Percentiles rank a stretch among this genome's conserved stretches.
Conservation (phyloP, 1,140 invertebrate species). For the Papilio dardanus region DNA sequence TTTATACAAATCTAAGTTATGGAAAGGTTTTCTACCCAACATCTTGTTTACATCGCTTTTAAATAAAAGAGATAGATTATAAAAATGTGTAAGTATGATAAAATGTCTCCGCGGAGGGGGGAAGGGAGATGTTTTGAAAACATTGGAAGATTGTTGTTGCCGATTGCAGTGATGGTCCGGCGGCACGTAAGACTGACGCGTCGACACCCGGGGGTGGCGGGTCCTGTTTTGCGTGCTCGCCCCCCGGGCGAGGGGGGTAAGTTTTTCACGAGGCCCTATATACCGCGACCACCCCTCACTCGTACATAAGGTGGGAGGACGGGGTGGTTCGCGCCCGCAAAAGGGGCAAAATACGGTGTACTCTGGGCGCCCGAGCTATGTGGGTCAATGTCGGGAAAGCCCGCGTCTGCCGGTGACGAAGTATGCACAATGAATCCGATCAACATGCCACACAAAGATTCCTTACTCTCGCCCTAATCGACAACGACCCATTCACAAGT, state of each 20-base stretch:
- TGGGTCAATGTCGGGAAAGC: constrained; percentile 85
- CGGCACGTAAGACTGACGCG: constrained; percentile 65
- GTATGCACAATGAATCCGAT: constrained; percentile 82
- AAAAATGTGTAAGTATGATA: background rate
- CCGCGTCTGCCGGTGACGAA: constrained; percentile 82
- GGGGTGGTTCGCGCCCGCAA: constrained; percentile 81
- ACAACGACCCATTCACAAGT: background rate
- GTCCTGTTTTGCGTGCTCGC: constrained; percentile 80
- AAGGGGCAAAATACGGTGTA: constrained; percentile 82
- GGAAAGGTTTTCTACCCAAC: background rate
- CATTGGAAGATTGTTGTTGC: constrained; percentile 24
- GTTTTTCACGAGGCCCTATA: constrained; percentile 82
- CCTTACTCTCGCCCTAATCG: background rate
- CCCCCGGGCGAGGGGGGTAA: constrained; percentile 71
- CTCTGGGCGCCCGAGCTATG: constrained; percentile 82
- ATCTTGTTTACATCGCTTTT: background rate
- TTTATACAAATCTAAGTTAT: too few relatives aligned
- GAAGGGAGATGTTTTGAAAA: constrained; percentile 24
- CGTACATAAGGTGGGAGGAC: constrained; percentile 81
- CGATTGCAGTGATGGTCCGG: constrained; percentile 54
- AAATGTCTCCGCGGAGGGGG: background rate
- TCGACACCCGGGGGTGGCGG: constrained; percentile 68
- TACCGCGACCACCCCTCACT: constrained; percentile 79
- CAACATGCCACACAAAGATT: constrained; percentile 76
- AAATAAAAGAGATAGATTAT: background rate